Base-by-base conservation (phyloP, 2,888 invertebrate species). In the Iselma pallidipennis region DNA sequence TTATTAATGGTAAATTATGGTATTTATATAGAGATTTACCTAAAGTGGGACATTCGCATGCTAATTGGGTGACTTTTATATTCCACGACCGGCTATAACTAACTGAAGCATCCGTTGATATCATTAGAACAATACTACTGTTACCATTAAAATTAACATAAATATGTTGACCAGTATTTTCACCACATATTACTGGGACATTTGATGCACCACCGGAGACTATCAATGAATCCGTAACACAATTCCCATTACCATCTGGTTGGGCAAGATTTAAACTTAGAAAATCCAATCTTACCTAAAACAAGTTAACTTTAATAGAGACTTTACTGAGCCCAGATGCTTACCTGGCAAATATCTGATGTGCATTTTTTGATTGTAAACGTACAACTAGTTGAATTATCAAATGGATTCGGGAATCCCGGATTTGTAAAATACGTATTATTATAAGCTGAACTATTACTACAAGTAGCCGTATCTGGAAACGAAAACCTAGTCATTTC, bases 351-450 rank as follows among this genome's bases (percentile, higher is more conserved):
- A 66, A 91, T 85, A 61, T 86, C 85, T 49, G 82, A 79, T 76
- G 88, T 89, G 73, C 90, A 89, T 52, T 90, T 88, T 69, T 86
- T 85, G 1, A 95, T 86, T 9, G 88, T 88, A 70, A 94, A 86
- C 2, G 86, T 85, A 76, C 94, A 95, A 1, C 88, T 84, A 51
- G 86, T 85, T 0, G 90, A 90, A 0, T 90, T 91, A 1, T 86
- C 81, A 74, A 88, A 90, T 0, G 90, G 85, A 0, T 86, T 84
- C 0, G 94, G 94, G 81, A 90, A 94, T 2, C 87, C 88, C 0
- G 89, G 89, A 76, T 91, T 95, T 10, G 88, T 87, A 79, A 94
- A 95, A 77, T 94, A 94, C 0, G 94, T 94, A 74, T 92, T 92
- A 78, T 95, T 94, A 53, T 88, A 86, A 52, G 86, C 85, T 0